A percentile compares a stretch with the other conserved stretches of the same genome.
Evolutionary conservation across 2,113 vertebrate species (phyloP).

Genomic region (Cricetomys ansorgei): DNA sequence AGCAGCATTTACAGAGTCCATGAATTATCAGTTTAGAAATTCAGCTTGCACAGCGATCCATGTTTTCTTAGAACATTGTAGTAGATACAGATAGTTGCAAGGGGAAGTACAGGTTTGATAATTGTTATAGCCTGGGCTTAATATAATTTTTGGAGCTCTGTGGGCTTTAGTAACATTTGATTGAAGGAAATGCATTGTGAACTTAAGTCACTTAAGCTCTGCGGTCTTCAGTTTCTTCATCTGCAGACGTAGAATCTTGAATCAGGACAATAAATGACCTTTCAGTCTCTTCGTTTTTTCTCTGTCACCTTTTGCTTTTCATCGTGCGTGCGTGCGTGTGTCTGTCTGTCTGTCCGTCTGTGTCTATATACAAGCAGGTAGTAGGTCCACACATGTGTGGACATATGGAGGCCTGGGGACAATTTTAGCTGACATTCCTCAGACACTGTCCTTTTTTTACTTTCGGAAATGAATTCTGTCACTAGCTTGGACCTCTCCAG

Average conservation of each 20-base stretch:
- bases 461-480: not conserved
- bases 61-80: not conserved
- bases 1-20: not conserved
- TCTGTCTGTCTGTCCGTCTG: not conserved
- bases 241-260: not conserved
- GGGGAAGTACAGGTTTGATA: not conserved
- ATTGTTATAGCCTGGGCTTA: not conserved
- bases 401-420: not conserved
- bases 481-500: not conserved
- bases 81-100: not conserved
- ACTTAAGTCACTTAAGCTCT: not conserved
- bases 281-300: not conserved
- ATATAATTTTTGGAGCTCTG: not conserved
- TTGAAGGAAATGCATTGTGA: not conserved
- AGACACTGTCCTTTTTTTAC: not conserved
- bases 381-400: not conserved
- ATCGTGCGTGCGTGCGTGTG: not conserved
- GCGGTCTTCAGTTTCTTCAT: not conserved
- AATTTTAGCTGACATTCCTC: not conserved
- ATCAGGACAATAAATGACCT: not conserved
- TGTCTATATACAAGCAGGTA: not conserved
- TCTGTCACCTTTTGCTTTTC: not conserved
- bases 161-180: not conserved
- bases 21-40: slow-evolving; percentile 6
- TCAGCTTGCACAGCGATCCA: not conserved